Evolutionary conservation across 2,888 invertebrate species (phyloP).

Genomic region (Loripinus fragilis): DNA sequence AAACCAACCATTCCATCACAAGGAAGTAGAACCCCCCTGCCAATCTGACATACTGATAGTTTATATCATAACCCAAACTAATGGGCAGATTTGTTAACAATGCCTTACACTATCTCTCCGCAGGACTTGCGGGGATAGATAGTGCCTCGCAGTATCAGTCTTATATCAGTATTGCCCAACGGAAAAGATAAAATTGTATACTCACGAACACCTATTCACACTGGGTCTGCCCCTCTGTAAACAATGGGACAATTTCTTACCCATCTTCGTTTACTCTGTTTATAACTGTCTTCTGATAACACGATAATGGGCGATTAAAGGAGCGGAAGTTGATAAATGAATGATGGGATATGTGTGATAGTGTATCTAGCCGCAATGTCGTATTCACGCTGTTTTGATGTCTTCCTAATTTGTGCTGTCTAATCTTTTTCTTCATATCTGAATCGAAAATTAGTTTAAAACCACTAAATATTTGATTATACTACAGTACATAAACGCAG

Average conservation of each 20-base stretch:
- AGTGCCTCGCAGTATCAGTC: background rate
- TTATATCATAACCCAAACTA: slow-evolving; percentile 5
- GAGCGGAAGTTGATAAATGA: slow-evolving; percentile 57
- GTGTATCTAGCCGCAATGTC: slow-evolving; percentile 35
- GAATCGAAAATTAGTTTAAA: no score
- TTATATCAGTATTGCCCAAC: slow-evolving; percentile 9
- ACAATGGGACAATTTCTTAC: slow-evolving; percentile 44
- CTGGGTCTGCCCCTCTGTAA: slow-evolving; percentile 36
- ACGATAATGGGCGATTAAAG: slow-evolving; percentile 44
- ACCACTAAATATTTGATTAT: no score
- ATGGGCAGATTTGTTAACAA: background rate
- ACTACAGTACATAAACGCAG: no score
- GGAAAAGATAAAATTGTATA: slow-evolving; percentile 11
- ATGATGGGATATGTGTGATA: slow-evolving; percentile 39
- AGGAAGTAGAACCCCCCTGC: background rate
- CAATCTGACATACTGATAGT: background rate
- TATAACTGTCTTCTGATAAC: slow-evolving; percentile 23
- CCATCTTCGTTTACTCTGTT: slow-evolving; percentile 34
- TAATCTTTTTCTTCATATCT: no score
- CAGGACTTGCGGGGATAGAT: background rate
- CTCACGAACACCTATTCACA: slow-evolving; percentile 33
- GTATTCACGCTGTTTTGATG: slow-evolving; percentile 24
- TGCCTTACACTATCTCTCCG: background rate
- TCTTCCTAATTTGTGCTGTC: no score
- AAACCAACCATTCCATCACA: background rate